phyloP scores from a whole-genome alignment of 2,797 vertebrate species.

The Florisuga fusca region DNA sequence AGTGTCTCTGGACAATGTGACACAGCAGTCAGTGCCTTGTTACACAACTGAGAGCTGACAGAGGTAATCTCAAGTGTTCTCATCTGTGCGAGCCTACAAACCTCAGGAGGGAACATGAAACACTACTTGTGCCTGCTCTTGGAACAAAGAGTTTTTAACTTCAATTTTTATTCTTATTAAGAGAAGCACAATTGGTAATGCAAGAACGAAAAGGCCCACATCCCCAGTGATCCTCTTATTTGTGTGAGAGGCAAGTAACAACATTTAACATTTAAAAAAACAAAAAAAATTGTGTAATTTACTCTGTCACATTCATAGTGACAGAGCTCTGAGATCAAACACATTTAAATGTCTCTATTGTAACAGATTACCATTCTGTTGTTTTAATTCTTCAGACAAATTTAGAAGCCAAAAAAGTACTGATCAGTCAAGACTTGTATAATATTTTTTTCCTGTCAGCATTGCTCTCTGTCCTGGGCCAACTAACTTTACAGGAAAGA shows the following conservation, averaged over 20 bases:
- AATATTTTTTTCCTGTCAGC: background rate
- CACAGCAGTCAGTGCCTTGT: background rate
- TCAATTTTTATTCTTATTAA: background rate
- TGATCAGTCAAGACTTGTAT: background rate
- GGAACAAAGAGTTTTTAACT: background rate
- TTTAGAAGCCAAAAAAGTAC: background rate
- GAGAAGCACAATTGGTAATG: background rate
- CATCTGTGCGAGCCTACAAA: background rate
- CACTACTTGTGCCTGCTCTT: background rate
- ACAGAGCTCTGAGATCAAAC: background rate
- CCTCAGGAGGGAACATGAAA: background rate
- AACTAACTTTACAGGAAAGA: background rate
- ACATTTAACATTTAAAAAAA: background rate
- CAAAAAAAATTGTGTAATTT: no score
- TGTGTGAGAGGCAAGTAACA: background rate
- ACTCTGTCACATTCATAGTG: no score
- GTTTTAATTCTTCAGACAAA: background rate
- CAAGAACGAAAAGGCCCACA: fast-evolving
- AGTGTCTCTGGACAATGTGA: background rate
- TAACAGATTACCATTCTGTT: background rate
- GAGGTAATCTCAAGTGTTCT: background rate
- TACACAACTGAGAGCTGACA: background rate
- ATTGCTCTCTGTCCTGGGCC: background rate
- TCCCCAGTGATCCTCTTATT: background rate
- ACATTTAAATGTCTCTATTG: background rate